Conservation (phyloP, 2,888 invertebrate species). For the Diadromus collaris region DNA sequence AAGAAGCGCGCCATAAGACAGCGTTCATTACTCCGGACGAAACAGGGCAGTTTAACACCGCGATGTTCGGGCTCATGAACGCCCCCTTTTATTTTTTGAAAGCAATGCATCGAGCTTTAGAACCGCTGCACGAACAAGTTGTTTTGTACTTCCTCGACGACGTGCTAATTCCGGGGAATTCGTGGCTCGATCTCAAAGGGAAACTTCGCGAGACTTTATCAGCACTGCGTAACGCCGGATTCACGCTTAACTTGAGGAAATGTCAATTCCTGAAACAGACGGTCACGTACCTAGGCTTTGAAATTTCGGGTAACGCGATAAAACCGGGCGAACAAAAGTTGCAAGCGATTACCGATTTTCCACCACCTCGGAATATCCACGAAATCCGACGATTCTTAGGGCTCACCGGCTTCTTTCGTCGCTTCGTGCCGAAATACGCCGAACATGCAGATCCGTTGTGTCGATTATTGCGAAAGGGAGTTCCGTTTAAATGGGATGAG, state of each 20-base stretch:
- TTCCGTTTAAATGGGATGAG: constrained; percentile 9
- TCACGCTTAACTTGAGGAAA: constrained; percentile 69
- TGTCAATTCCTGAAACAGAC: constrained; percentile 65
- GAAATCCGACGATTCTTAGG: constrained; percentile 44
- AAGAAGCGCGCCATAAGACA: constrained; percentile 41
- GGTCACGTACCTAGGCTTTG: constrained; percentile 70
- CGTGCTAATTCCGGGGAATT: constrained; percentile 5
- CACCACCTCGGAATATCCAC: constrained; percentile 32
- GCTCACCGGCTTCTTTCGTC: constrained; percentile 38
- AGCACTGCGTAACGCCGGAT: constrained; percentile 57
- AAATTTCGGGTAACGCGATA: constrained; percentile 35
- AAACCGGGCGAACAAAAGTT: constrained; percentile 60
- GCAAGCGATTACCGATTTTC: constrained; percentile 55
- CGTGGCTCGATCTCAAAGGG: not conserved
- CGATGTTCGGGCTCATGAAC: constrained; percentile 69
- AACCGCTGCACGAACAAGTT: constrained; percentile 13
- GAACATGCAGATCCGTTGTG: constrained; percentile 19
- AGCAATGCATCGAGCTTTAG: constrained; percentile 45
- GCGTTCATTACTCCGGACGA: constrained; percentile 60
- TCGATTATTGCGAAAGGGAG: constrained; percentile 9
- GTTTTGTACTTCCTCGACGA: constrained; percentile 9
- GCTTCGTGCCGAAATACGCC: constrained; percentile 36
- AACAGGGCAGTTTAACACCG: constrained; percentile 63
- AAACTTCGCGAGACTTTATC: not conserved
- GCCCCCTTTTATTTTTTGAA: constrained; percentile 65